Conservation (phyloP, 2,797 vertebrate species). For the Macropus fuliginosus region DNA sequence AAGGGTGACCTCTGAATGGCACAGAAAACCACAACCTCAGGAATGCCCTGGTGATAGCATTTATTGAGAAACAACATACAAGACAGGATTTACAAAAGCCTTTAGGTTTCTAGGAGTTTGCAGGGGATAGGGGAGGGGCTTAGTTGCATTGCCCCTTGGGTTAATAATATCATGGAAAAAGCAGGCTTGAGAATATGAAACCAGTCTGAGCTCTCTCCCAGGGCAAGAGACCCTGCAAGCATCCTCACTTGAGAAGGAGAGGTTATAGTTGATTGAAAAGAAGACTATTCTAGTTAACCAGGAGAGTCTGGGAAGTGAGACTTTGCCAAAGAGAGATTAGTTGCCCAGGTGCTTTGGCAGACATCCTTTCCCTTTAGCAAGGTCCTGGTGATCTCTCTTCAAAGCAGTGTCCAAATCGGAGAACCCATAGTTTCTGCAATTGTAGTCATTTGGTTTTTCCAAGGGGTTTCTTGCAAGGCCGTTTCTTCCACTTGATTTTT, state of each 20-base stretch:
- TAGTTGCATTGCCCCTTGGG: not conserved
- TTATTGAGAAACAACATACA: slow-evolving; percentile 3
- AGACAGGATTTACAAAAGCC: not conserved
- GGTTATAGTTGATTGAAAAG: not conserved
- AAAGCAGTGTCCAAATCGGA: not conserved
- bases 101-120: not conserved
- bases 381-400: not conserved
- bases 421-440: not conserved
- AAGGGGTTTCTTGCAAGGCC: not conserved
- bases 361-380: not conserved
- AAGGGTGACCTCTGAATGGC: not conserved
- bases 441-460: not conserved
- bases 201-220: not conserved
- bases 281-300: not conserved
- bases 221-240: not conserved
- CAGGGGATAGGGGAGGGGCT: not conserved
- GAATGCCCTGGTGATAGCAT: not conserved
- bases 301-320: not conserved
- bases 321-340: not conserved
- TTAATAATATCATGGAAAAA: not conserved
- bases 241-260: not conserved
- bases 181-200: not conserved
- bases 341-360: not conserved
- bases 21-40: not conserved
- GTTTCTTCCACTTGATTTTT: not conserved